Evolutionary conservation across 2,888 invertebrate genomes (phyloP).

Genomic region (Cheiracanthium punctorium): DNA sequence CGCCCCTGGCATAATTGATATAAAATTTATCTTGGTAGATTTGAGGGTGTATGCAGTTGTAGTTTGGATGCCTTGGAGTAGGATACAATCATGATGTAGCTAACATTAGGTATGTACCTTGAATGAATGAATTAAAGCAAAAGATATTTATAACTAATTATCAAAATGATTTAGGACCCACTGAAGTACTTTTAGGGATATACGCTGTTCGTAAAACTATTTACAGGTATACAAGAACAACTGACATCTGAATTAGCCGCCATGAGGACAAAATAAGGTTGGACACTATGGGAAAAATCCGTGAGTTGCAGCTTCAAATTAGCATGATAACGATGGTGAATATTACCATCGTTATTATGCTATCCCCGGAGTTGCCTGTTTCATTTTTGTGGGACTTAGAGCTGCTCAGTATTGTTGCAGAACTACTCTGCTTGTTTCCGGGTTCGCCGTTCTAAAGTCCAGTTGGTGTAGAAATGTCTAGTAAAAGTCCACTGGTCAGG

Average conservation of each 20-base stretch:
- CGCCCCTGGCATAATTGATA: background rate
- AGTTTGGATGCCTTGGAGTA: background rate
- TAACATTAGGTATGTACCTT: too few relatives aligned
- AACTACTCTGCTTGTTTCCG: too few relatives aligned
- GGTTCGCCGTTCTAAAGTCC: too few relatives aligned
- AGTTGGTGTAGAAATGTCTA: too few relatives aligned
- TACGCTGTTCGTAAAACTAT: background rate
- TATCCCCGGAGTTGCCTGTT: background rate
- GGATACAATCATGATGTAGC: too few relatives aligned
- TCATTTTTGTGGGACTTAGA: constrained; percentile 9
- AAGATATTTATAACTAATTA: background rate
- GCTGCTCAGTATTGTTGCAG: too few relatives aligned
- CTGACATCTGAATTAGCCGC: background rate
- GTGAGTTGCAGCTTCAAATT: background rate
- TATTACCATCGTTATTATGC: too few relatives aligned
- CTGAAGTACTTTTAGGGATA: background rate
- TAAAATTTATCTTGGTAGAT: too few relatives aligned
- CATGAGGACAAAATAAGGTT: background rate
- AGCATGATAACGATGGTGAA: background rate
- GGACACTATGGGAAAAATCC: background rate
- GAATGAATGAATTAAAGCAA: too few relatives aligned
- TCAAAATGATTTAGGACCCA: background rate
- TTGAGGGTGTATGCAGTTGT: background rate
- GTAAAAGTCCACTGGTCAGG: too few relatives aligned
- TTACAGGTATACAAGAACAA: too few relatives aligned